Base-by-base conservation (phyloP, 2,888 invertebrate genomes). In the Phrixothrix hirtus region DNA sequence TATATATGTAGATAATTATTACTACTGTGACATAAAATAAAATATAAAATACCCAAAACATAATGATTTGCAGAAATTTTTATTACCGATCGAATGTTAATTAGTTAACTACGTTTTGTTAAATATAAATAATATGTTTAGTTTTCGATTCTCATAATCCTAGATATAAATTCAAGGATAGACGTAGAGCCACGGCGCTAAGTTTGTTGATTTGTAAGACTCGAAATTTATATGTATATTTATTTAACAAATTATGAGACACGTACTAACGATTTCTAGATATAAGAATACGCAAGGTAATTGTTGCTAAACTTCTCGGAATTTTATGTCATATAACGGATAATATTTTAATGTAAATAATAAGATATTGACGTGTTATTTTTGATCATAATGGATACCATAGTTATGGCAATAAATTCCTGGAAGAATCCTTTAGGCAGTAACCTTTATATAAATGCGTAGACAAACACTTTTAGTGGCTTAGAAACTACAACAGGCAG, bases 401-500 rank as follows among this genome's bases (percentile, higher is more conserved):
- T 21, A n/a, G n/a, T n/a, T n/a, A 21, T 21, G 21, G 7, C 4
- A 21, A 21, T 21, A 21, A 17, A 15, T 49, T 49, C 49, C 36
- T 36, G 37, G 50, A 50, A 50, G 31, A 68, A 55, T 63, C 63
- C 61, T 58, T 61, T 65, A 50, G 64, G 66, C 63, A 68, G 66
- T 67, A 67, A 70, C 69, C 69, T 68, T 65, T 32, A 50, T 66
- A 66, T 66, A 70, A 69, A 71, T 67, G 70, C 68, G 65, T 71
- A 68, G 67, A 67, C 68, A 73, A 73, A 73, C 71, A 73, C 71
- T 71, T 71, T 71, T 72, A 73, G 70, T 69, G 70, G 71, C 67
- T 70, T 70, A 67, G 68, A 63, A 70, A 69, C 67, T 64, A 62
- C 61, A 65, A 65, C 66, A 69, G 69, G 65, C 68, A 68, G 64